These are phyloP conservation scores for Neoseiulus cucumeris DNA, from an alignment of 1,140 invertebrate genomes.

Conservation along the genomic window DNA sequence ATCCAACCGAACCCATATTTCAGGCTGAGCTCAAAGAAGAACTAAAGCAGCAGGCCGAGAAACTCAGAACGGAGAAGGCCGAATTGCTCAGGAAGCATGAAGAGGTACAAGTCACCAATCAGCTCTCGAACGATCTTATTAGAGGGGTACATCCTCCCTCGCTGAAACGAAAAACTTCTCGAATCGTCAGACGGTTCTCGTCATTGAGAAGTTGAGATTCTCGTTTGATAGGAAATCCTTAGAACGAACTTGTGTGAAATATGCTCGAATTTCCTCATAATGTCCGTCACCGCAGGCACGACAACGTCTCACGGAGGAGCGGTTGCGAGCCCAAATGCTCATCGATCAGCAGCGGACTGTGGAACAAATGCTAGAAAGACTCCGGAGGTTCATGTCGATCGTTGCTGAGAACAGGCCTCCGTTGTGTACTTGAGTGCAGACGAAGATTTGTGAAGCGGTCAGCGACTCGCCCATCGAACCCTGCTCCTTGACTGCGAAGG, in stretches of 20 bases:
- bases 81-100: constrained; percentile 9
- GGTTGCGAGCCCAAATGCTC: background rate
- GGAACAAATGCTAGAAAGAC: background rate
- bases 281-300: background rate
- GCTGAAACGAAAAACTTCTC: too few species aligned
- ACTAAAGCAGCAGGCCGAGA: background rate
- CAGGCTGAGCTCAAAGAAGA: background rate
- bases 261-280: too few species aligned
- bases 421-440: too few species aligned
- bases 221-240: too few species aligned
- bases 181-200: too few species aligned
- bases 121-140: too few species aligned
- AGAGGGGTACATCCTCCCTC: too few species aligned
- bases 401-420: background rate
- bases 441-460: too few species aligned
- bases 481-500: too few species aligned
- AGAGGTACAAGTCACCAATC: background rate
- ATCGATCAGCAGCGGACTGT: background rate
- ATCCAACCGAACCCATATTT: background rate
- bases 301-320: constrained; percentile 2
- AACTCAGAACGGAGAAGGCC: background rate
- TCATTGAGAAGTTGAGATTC: too few species aligned
- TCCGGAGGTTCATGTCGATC: background rate
- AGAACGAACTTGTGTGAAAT: too few species aligned
- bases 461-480: too few species aligned